These are phyloP conservation scores for Brachylomia viminalis DNA, from an alignment of 2,888 invertebrate species.

Conservation along the genomic window DNA sequence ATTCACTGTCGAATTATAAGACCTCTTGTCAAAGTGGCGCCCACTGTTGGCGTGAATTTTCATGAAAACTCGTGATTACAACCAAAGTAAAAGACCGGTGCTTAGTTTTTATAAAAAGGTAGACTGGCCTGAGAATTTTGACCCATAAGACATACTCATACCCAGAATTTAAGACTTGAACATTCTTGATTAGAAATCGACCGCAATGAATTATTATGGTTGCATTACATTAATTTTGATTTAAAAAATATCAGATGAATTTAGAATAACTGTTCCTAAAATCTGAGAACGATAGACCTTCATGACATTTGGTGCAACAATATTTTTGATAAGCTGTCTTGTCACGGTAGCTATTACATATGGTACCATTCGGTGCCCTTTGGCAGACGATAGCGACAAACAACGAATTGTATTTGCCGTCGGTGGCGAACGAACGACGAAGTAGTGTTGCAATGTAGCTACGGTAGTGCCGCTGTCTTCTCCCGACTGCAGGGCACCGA, in stretches of 20 bases:
- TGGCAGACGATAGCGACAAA: no score
- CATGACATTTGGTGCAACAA: not conserved
- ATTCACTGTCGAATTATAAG: no score
- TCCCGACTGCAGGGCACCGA: not conserved
- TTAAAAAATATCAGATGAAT: not conserved
- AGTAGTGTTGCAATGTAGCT: not conserved
- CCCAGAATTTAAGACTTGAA: not conserved
- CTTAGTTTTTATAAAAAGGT: slow-evolving; percentile 28
- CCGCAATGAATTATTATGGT: not conserved
- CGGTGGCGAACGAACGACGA: not conserved
- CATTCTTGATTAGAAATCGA: not conserved
- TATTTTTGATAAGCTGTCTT: not conserved
- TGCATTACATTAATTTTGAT: not conserved
- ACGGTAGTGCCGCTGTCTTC: no score
- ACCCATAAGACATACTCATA: slow-evolving; percentile 29
- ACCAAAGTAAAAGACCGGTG: slow-evolving; percentile 5
- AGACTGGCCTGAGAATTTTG: slow-evolving; percentile 24
- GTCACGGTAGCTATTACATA: not conserved
- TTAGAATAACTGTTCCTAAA: not conserved
- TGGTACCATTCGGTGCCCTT: not conserved
- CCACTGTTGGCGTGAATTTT: no score
- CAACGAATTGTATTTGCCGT: not conserved
- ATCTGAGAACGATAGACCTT: not conserved
- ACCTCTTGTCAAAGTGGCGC: no score
- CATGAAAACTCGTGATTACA: no score